phyloP scores from a whole-genome alignment of 2,888 invertebrate genomes.

The Acanthosepion esculentum region DNA sequence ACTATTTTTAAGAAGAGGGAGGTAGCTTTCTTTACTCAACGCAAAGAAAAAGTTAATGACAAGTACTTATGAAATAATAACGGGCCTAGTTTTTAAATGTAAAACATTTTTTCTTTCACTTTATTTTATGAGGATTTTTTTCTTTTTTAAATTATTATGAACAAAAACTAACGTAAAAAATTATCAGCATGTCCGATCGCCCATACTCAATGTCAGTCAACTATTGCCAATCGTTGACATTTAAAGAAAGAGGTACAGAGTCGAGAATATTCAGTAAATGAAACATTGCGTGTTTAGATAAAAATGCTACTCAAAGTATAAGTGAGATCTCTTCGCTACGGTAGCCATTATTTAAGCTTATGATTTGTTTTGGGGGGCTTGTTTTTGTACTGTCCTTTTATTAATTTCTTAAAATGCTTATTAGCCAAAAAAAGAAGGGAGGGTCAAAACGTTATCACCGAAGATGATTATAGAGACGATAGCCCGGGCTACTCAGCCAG shows the following conservation, averaged over 20 bases:
- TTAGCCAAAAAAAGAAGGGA: neutral
- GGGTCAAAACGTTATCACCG: neutral
- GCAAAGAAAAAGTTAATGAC: too few species aligned
- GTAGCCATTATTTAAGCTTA: neutral
- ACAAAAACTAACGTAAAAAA: too few species aligned
- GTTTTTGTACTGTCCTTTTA: neutral
- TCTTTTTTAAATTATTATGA: too few species aligned
- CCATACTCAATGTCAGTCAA: neutral
- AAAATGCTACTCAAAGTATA: neutral
- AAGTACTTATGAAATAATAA: too few species aligned
- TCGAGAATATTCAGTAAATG: slow-evolving; percentile 12
- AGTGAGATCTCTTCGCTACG: neutral
- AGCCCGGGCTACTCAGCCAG: slow-evolving; percentile 6
- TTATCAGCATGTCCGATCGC: neutral
- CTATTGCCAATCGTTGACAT: slow-evolving; percentile 7
- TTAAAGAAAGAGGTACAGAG: neutral
- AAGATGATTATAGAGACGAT: neutral
- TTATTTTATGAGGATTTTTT: too few species aligned
- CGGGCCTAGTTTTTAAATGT: too few species aligned
- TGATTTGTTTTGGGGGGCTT: neutral
- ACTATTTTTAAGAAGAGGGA: too few species aligned
- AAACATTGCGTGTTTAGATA: neutral
- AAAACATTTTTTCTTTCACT: too few species aligned
- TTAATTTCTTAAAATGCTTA: neutral
- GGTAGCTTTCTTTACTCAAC: too few species aligned